Evolutionary conservation across 2,888 invertebrate genomes (phyloP), one percentile per base, ranked within the genome.

Genomic region (Chloroclysta siterata): DNA sequence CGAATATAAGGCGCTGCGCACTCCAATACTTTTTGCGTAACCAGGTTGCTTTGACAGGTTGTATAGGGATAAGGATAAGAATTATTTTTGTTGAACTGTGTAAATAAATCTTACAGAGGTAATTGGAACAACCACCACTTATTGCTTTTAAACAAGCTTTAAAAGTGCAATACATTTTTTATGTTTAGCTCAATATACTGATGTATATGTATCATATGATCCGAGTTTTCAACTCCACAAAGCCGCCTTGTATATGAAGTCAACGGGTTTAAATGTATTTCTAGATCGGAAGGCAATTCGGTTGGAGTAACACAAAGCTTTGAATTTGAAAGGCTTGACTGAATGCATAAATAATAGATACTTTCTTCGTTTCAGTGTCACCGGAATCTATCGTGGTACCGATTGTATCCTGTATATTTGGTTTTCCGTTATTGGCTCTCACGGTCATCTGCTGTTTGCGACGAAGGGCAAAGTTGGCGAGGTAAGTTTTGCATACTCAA

Each of bases 311-410:
- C 10, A 46, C 46, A 46, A 17, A 46, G 46, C 3, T 3, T 11
- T 46, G 17, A 17, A 17, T 46, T 46, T 46, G 10, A 46, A 6
- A 17, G 17, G 17, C 7, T 42, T 28, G 17, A 36, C 54, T 28
- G 36, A 36, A 41, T 13, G 36, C 46, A 55, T 39, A 15, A 17
- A 13, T 41, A 48, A 53, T 28, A 28, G 41, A 53, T 7, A 15
- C 10, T n/a, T 14, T 28, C 67, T 68, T 87, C 88, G 83, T 90
- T 89, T 29, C 95, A 97, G 97, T 97, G 71, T 95, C 97, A 53
- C 97, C 97, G 56, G 97, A 97, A 88, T 97, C 97, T 59, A 96
- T 97, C 73, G 97, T 97, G 58, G 95, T 97, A 72, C 97, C 97
- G 48, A 97, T 97, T 74, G 96, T 97, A 55, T 97, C 97, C 60